Percentiles rank a stretch among this genome's conserved stretches.
Conservation (phyloP, 1,140 invertebrate genomes). For the Cotesia chilonis region DNA sequence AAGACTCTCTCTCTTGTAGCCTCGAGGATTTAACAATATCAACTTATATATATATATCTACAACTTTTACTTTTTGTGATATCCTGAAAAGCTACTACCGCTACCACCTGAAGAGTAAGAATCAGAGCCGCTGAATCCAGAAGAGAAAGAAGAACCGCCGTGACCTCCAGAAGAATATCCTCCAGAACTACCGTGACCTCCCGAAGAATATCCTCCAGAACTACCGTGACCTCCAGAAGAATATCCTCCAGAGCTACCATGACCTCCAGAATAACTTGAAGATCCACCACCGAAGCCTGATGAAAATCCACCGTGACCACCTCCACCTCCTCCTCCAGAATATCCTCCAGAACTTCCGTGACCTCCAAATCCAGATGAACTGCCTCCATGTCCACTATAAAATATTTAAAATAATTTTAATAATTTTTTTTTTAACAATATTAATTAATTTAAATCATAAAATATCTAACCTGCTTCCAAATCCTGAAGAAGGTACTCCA, state of each 20-base stretch:
- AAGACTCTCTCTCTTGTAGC: background rate
- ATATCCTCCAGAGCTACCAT: slow-evolving; percentile 11
- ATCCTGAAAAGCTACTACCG: slow-evolving; percentile 25
- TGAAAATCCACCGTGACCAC: slow-evolving; percentile 7
- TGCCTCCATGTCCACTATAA: slow-evolving; percentile 18
- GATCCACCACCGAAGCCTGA: background rate
- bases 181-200: background rate
- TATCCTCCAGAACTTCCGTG: background rate
- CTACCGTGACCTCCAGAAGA: slow-evolving; percentile 14
- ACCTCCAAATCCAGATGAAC: background rate
- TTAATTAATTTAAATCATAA: background rate
- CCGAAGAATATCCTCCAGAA: background rate
- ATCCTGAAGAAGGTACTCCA: background rate
- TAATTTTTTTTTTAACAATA: background rate
- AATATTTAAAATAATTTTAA: background rate
- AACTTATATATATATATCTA: no score
- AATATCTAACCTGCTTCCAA: slow-evolving; percentile 18
- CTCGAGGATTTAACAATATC: background rate
- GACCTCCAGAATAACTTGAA: slow-evolving; percentile 12
- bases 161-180: background rate
- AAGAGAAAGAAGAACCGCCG: slow-evolving; percentile 16
- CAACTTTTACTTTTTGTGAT: slow-evolving; percentile 35
- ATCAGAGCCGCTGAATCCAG: slow-evolving; percentile 22
- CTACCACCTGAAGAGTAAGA: slow-evolving; percentile 28
- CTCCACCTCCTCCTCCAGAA: background rate